These are phyloP conservation scores for Phoxinus phoxinus DNA, from an alignment of 2,113 vertebrate species.

Conservation along the genomic window DNA sequence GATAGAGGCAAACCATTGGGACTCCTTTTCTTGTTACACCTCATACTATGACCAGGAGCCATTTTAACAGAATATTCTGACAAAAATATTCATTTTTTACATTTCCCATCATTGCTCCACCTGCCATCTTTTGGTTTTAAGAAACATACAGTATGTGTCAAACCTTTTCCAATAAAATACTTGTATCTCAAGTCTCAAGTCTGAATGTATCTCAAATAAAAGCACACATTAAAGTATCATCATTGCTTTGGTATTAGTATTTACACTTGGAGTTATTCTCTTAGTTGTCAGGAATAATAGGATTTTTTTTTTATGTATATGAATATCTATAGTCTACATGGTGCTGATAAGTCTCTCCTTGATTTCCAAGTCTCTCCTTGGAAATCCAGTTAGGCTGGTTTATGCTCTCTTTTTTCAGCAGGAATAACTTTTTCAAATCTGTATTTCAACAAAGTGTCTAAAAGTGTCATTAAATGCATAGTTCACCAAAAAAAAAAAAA, in stretches of 20 bases:
- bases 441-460: not conserved
- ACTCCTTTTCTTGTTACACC: not conserved
- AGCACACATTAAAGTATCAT: not conserved
- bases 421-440: not conserved
- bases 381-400: not conserved
- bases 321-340: not conserved
- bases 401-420: not conserved
- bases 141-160: not conserved
- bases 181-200: too few relatives aligned
- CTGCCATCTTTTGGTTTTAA: not conserved
- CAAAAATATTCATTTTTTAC: not conserved
- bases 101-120: not conserved
- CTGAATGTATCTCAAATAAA: not conserved
- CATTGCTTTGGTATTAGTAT: not conserved
- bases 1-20: not conserved
- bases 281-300: not conserved
- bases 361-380: too few relatives aligned
- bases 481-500: too few relatives aligned
- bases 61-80: too few relatives aligned
- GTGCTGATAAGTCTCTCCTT: too few relatives aligned
- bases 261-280: not conserved
- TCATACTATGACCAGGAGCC: not conserved
- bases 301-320: not conserved
- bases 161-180: not conserved
- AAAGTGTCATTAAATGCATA: too few relatives aligned